Evolutionary conservation across 2,113 vertebrate species (phyloP), one percentile per base, ranked within the genome.

Genomic region (Osmerus mordax): DNA sequence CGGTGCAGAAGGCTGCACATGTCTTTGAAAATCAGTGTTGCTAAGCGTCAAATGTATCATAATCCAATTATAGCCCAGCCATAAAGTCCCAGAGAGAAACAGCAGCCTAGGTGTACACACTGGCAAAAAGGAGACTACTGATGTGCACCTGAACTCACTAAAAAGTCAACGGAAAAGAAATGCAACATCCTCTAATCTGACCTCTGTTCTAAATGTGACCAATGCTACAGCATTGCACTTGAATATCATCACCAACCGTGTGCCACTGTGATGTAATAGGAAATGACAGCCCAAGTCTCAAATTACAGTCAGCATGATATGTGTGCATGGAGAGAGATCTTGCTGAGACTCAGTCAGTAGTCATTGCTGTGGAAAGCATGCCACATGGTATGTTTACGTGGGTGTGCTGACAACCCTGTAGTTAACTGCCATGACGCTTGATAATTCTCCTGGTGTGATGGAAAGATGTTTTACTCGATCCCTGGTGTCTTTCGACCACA

Each of bases 21-120:
- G 36, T 36, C 23, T 55, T 21, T 65, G 29, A n/a, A 69, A 75
- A 70, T 63, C 60, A 41, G 73, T 23, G 66, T 32, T 36, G 56
- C 51, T 55, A 23, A 29, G 61, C 19, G 70, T n/a, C 54, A 76
- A 70, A 19, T 55, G 23, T 67, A 19, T 36, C 61, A 29, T 2
- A 19, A 67, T 70, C 74, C 67, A 80, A 76, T 73, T 73, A 73
- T 76, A 80, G 67, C 60, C 67, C 52, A 41, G 67, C 55, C 32
- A n/a, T 36, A 71, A 63, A 70, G 54, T 54, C 78, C 70, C 70
- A 41, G 78, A 72, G 73, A 76, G 51, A 29, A 65, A 76, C 51
- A 67, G 67, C 19, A 76, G 55, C 62, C 36, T 58, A 73, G 62
- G 19, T 52, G n/a, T 55, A 63, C 60, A 69, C 54, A 36, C 52